Percentiles rank a stretch among this genome's conserved stretches.
phyloP scores from a whole-genome alignment of 2,888 invertebrate genomes.

The Synanthedon tipuliformis region DNA sequence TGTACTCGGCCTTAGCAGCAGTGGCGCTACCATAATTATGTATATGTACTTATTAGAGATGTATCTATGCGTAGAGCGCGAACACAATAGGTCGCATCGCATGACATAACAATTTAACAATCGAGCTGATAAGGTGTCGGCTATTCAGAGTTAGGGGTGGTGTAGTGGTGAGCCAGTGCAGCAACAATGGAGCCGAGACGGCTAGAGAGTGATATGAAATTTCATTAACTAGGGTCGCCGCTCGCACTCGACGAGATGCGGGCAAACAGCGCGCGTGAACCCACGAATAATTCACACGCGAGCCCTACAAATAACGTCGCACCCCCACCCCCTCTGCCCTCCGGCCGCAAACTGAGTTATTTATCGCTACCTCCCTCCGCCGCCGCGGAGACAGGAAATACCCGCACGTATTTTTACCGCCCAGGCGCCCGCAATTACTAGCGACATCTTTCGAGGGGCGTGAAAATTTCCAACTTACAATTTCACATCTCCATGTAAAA shows the following conservation, averaged over 20 bases:
- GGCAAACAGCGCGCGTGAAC: slow-evolving; percentile 66
- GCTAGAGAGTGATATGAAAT: slow-evolving; percentile 56
- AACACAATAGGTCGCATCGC: slow-evolving; percentile 29
- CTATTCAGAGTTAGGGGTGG: background rate
- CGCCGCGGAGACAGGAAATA: slow-evolving; percentile 55
- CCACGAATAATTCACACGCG: slow-evolving; percentile 70
- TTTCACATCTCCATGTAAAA: too few species aligned
- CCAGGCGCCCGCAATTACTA: slow-evolving; percentile 24
- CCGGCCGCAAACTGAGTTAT: slow-evolving; percentile 60
- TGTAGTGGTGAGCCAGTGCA: slow-evolving; percentile 23
- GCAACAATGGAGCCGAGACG: slow-evolving; percentile 40
- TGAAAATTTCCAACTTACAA: slow-evolving; percentile 8
- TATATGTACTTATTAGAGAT: too few species aligned
- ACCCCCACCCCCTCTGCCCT: slow-evolving; percentile 17
- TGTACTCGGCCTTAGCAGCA: too few species aligned
- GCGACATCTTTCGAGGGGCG: slow-evolving; percentile 53
- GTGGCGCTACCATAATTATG: too few species aligned
- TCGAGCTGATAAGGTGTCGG: background rate
- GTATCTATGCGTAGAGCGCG: background rate
- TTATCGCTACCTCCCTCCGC: slow-evolving; percentile 51
- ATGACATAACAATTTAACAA: slow-evolving; percentile 45
- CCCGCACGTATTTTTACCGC: slow-evolving; percentile 65
- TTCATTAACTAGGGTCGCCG: slow-evolving; percentile 63
- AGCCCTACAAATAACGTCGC: slow-evolving; percentile 64
- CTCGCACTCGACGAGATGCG: slow-evolving; percentile 45